phyloP scores from a whole-genome alignment of 2,113 vertebrate species.

The Lasiurus cinereus region DNA sequence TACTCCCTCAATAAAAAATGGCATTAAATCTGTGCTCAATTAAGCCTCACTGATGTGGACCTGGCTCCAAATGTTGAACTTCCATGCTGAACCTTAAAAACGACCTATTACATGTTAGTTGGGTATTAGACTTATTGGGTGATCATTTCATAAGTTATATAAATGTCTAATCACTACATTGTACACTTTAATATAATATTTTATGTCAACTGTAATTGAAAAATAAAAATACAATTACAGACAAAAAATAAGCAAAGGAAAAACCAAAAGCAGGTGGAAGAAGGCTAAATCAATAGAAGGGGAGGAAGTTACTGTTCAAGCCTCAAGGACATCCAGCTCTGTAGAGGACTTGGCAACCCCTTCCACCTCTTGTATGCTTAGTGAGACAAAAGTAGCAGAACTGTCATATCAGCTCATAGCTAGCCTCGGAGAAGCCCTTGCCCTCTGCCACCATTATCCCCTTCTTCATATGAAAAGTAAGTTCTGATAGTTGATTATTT shows the following conservation, averaged over 20 bases:
- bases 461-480: background rate
- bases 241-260: conserved; percentile 18
- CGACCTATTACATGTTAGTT: background rate
- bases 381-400: background rate
- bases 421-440: conserved; percentile 10
- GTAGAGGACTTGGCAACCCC: background rate
- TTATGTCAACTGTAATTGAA: background rate
- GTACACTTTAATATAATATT: background rate
- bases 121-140: background rate
- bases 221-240: background rate
- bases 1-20: background rate
- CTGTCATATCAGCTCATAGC: background rate
- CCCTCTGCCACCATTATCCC: background rate
- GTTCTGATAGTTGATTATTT: conserved; percentile 32
- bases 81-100: background rate
- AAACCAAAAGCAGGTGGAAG: background rate
- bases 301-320: background rate
- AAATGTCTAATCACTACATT: background rate
- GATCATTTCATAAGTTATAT: background rate
- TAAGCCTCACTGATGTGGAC: background rate
- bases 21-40: conserved; percentile 42
- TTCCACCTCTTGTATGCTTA: background rate
- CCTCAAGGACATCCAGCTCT: background rate
- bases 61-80: conserved; percentile 48
- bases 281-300: background rate